These are phyloP conservation scores for Sylvietta virens DNA, from an alignment of 2,113 vertebrate genomes.

Conservation along the genomic window DNA sequence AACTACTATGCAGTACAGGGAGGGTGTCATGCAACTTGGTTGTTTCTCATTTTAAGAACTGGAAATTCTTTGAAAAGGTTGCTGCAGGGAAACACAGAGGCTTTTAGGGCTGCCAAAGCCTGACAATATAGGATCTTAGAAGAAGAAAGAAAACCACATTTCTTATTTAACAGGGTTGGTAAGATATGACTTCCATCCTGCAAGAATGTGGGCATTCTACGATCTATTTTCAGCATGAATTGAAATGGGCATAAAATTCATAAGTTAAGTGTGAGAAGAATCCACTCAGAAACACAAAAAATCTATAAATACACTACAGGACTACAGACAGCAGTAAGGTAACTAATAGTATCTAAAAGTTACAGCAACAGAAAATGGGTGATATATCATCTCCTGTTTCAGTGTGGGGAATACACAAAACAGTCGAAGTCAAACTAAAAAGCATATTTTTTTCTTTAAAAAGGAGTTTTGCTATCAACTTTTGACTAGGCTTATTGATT, in stretches of 20 bases:
- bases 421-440: neutral
- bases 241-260: neutral
- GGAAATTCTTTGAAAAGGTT: neutral
- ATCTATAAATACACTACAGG: neutral
- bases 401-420: neutral
- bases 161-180: neutral
- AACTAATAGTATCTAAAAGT: neutral
- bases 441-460: neutral
- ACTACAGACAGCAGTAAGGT: neutral
- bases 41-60: neutral
- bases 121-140: neutral
- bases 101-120: neutral
- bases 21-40: neutral
- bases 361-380: neutral
- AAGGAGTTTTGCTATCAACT: neutral
- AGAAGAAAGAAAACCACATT: neutral
- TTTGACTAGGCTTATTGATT: neutral
- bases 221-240: neutral
- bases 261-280: neutral
- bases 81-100: neutral
- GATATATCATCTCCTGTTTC: neutral
- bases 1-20: accelerated
- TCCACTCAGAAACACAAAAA: neutral
- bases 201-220: neutral
- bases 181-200: neutral